Conservation (phyloP, 2,888 invertebrate species). For the Dasypolia templi region DNA sequence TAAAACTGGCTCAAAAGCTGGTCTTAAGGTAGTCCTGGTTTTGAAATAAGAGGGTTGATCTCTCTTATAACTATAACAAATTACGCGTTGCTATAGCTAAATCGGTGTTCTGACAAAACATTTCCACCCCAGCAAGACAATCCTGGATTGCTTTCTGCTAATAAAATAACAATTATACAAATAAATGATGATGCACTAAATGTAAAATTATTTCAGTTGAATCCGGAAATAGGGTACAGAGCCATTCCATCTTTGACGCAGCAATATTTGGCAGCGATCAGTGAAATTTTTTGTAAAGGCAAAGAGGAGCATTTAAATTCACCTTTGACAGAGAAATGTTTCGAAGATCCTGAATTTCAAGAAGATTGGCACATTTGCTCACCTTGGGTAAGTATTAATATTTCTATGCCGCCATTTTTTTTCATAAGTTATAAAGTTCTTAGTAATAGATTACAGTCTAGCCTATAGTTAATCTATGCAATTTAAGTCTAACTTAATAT, state of each 20-base stretch:
- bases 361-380: conserved; percentile 84
- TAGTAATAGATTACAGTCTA: too few relatives aligned
- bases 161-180: neutral
- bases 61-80: neutral
- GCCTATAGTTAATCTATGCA: too few relatives aligned
- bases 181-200: neutral
- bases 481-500: too few relatives aligned
- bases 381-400: conserved; percentile 79
- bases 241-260: conserved; percentile 85
- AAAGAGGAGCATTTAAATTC: conserved; percentile 79
- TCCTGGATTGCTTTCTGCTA: too few relatives aligned
- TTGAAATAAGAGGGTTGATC: neutral
- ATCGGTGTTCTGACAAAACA: neutral
- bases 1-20: neutral
- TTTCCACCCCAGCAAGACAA: neutral
- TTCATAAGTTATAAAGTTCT: too few relatives aligned
- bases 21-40: neutral
- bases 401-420: neutral
- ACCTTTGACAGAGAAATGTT: conserved; percentile 81
- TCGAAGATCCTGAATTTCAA: conserved; percentile 81
- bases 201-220: conserved; percentile 71
- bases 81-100: neutral
- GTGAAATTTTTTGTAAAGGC: conserved; percentile 76
- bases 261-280: conserved; percentile 82
- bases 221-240: conserved; percentile 83